Percentiles rank a stretch among this genome's conserved stretches.
These are phyloP conservation scores for Pagetopsis macropterus DNA, from an alignment of 2,797 vertebrate species.

Conservation along the genomic window DNA sequence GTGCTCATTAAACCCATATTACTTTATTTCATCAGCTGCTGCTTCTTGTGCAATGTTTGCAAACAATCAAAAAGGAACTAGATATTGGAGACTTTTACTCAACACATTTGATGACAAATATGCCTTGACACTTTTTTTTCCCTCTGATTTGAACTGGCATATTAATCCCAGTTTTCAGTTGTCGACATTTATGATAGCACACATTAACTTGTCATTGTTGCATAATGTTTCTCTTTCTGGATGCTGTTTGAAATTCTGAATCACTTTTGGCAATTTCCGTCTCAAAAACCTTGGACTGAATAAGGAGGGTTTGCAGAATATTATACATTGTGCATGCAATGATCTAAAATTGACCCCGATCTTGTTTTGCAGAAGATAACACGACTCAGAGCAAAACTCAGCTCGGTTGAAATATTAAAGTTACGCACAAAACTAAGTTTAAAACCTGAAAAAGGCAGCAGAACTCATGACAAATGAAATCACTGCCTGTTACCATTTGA, in stretches of 20 bases:
- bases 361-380: conserved; percentile 38
- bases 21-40: neutral
- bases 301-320: neutral
- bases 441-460: conserved; percentile 15
- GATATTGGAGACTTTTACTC: neutral
- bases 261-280: conserved; percentile 5
- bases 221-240: conserved; percentile 11
- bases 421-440: neutral
- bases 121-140: neutral
- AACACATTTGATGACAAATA: neutral
- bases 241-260: neutral
- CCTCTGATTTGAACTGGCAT: conserved; percentile 10
- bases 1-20: neutral
- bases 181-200: conserved; percentile 17
- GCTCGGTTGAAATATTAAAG: conserved; percentile 14
- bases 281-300: conserved; percentile 4
- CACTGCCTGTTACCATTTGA: conserved; percentile 5
- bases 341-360: conserved; percentile 32
- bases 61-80: neutral
- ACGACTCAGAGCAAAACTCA: conserved; percentile 28
- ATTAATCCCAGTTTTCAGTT: neutral
- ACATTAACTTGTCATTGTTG: conserved; percentile 16
- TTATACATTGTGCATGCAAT: neutral
- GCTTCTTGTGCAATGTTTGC: neutral
- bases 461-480: conserved; percentile 3